phyloP scores from a whole-genome alignment of 2,797 vertebrate species.

The Gymnothorax javanicus region DNA sequence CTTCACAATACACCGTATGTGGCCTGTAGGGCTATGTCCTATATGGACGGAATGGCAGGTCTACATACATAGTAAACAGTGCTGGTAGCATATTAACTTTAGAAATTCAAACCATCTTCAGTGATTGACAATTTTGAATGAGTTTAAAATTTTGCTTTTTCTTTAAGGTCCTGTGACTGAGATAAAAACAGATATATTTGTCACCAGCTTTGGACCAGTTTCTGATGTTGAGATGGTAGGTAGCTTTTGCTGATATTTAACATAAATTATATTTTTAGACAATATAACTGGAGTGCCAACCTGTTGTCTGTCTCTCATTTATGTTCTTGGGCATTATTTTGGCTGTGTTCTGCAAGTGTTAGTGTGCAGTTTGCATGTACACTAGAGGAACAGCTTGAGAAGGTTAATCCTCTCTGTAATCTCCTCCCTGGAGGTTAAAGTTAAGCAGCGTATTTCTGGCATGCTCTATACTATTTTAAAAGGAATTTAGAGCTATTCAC shows the following conservation, averaged over 20 bases:
- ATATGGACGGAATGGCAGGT: too few relatives aligned
- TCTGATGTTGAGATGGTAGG: constrained; percentile 80
- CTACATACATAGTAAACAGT: too few relatives aligned
- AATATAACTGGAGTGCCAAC: background rate
- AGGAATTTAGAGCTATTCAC: background rate
- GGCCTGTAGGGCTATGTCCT: too few relatives aligned
- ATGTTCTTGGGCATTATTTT: background rate
- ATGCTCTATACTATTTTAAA: constrained; percentile 21
- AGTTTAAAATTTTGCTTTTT: background rate
- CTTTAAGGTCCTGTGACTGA: constrained; percentile 70
- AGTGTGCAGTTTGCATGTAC: constrained; percentile 28
- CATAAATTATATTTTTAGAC: constrained; percentile 19
- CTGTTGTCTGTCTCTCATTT: background rate
- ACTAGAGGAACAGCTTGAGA: constrained; percentile 63
- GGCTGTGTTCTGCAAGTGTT: constrained; percentile 9
- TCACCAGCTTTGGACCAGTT: constrained; percentile 82
- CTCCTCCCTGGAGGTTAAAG: constrained; percentile 50
- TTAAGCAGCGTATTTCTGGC: background rate
- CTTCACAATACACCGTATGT: too few relatives aligned
- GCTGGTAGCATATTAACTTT: background rate
- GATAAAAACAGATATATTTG: constrained; percentile 81
- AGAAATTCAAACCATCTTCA: background rate
- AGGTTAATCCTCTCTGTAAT: constrained; percentile 70
- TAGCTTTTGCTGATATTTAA: background rate
- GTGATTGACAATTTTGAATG: background rate